A percentile compares a stretch with the other conserved stretches of the same genome.
phyloP scores from a whole-genome alignment of 2,888 invertebrate genomes.

The Neoaliturus tenellus region DNA sequence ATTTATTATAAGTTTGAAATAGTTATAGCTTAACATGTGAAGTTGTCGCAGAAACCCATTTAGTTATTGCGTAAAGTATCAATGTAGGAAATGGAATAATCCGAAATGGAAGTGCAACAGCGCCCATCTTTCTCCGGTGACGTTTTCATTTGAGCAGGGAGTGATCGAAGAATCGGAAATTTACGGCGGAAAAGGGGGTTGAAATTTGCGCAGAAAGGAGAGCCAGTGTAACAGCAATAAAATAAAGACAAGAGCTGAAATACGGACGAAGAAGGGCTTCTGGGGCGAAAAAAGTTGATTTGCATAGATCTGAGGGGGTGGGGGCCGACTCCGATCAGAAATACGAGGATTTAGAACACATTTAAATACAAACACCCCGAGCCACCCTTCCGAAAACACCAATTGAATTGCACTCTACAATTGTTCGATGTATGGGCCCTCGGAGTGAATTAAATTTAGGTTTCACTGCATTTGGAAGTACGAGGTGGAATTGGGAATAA shows the following conservation, averaged over 20 bases:
- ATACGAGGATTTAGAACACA: constrained; percentile 42
- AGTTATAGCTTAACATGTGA: no score
- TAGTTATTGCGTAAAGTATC: background rate
- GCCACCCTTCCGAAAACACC: constrained; percentile 40
- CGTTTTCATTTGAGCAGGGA: constrained; percentile 23
- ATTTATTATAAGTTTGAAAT: no score
- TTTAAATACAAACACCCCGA: constrained; percentile 51
- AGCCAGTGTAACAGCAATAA: constrained; percentile 38
- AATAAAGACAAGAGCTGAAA: constrained; percentile 43
- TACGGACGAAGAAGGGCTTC: constrained; percentile 14
- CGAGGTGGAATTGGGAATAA: constrained; percentile 27
- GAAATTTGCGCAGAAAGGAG: constrained; percentile 33
- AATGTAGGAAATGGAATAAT: background rate
- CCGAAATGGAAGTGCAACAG: constrained; percentile 3
- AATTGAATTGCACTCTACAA: constrained; percentile 49
- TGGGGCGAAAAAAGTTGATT: constrained; percentile 52
- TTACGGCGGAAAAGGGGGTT: constrained; percentile 27
- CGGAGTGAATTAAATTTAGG: constrained; percentile 53
- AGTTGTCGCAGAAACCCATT: background rate
- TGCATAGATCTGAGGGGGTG: constrained; percentile 45
- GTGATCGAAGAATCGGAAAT: constrained; percentile 35
- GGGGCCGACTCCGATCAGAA: constrained; percentile 46
- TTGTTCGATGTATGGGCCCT: constrained; percentile 46
- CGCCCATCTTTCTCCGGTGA: constrained; percentile 9
- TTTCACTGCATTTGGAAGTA: constrained; percentile 39